phyloP scores from a whole-genome alignment of 2,888 invertebrate species.

The Andrena minutula region DNA sequence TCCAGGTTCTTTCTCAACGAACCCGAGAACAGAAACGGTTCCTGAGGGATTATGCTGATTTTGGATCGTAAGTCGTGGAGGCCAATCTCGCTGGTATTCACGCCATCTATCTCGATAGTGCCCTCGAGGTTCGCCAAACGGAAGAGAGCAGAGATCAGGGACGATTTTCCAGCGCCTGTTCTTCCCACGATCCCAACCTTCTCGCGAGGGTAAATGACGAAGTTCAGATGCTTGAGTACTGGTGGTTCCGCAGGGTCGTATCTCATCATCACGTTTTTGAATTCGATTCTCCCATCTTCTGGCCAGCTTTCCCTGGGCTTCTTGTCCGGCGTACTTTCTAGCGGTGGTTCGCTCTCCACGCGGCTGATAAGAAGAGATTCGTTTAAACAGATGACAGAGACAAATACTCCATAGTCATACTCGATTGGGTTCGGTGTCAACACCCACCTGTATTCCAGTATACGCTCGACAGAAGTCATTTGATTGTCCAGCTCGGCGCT shows the following conservation, averaged over 20 bases:
- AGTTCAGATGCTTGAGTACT: constrained; percentile 90
- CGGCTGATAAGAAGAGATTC: constrained; percentile 79
- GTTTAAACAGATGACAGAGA: background rate
- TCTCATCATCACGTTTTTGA: constrained; percentile 89
- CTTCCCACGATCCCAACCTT: constrained; percentile 90
- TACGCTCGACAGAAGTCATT: constrained; percentile 96
- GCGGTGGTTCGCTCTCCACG: constrained; percentile 89
- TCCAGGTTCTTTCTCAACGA: constrained; percentile 95
- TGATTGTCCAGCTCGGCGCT: constrained; percentile 95
- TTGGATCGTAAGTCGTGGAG: constrained; percentile 87
- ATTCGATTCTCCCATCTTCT: constrained; percentile 89
- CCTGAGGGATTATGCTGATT: constrained; percentile 90
- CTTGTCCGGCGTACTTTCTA: constrained; percentile 88
- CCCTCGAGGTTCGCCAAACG: constrained; percentile 86
- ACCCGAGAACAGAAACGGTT: constrained; percentile 94
- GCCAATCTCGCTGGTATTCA: constrained; percentile 84
- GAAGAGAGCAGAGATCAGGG: constrained; percentile 90
- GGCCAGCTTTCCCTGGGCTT: constrained; percentile 91
- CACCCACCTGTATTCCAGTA: constrained; percentile 87
- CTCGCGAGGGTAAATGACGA: constrained; percentile 88
- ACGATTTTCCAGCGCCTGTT: constrained; percentile 91
- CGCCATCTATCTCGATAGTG: constrained; percentile 85
- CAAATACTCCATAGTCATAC: background rate
- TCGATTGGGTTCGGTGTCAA: no score
- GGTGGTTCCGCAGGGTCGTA: constrained; percentile 90